Conservation (phyloP, 2,113 vertebrate species). For the Procavia capensis region DNA sequence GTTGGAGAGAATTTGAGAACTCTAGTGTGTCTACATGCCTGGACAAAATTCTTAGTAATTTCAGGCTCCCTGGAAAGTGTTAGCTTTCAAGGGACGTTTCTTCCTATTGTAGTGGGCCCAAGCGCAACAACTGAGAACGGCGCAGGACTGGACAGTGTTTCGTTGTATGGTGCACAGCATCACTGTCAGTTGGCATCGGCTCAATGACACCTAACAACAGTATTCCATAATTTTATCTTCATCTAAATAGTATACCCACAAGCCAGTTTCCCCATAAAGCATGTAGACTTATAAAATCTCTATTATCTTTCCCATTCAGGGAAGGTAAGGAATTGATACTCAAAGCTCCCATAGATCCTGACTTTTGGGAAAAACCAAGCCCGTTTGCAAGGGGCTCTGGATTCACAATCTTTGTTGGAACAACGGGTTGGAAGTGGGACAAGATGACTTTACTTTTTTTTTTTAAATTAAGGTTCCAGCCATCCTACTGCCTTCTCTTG, state of each 20-base stretch:
- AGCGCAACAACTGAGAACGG: too few species aligned
- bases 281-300: conserved; percentile 22
- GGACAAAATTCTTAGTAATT: background rate
- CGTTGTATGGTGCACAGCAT: too few species aligned
- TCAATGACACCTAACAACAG: too few species aligned
- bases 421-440: background rate
- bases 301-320: background rate
- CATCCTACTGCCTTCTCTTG: background rate
- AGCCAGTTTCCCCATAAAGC: background rate
- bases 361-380: background rate
- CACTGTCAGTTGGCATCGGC: too few species aligned
- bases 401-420: background rate
- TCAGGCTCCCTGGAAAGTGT: background rate
- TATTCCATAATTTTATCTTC: background rate
- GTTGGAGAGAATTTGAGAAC: background rate
- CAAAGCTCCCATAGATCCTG: background rate
- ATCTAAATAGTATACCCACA: background rate
- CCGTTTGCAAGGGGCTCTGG: background rate
- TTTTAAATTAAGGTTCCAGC: background rate
- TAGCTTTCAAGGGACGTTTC: background rate
- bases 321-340: background rate
- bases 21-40: background rate
- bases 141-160: too few species aligned
- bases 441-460: background rate
- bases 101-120: background rate